phyloP scores from a whole-genome alignment of 2,797 vertebrate species.

The Xenentodon cancila region DNA sequence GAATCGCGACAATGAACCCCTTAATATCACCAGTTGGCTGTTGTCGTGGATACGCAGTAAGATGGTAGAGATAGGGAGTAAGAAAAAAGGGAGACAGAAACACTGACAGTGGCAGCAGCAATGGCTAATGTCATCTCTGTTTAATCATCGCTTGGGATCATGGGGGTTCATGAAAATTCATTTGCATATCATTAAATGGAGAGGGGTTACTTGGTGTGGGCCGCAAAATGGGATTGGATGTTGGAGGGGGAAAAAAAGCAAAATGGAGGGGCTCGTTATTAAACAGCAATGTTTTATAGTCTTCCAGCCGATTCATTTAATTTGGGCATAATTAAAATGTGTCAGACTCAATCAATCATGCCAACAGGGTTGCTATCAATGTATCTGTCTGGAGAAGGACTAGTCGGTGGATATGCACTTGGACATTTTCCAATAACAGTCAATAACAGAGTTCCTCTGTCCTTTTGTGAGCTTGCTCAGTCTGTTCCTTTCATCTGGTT shows the following conservation, averaged over 20 bases:
- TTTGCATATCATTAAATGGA: constrained; percentile 84
- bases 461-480: constrained; percentile 59
- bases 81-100: constrained; percentile 73
- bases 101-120: constrained; percentile 73
- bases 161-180: constrained; percentile 83
- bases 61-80: constrained; percentile 67
- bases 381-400: constrained; percentile 74
- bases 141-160: constrained; percentile 83
- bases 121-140: constrained; percentile 83
- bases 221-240: constrained; percentile 80
- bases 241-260: constrained; percentile 59
- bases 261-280: constrained; percentile 78
- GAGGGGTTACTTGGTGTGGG: constrained; percentile 80
- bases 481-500: constrained; percentile 41
- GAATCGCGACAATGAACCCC: constrained; percentile 67
- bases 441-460: constrained; percentile 53
- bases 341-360: constrained; percentile 83
- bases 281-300: constrained; percentile 84
- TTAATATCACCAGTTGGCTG: constrained; percentile 73
- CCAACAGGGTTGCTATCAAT: constrained; percentile 76
- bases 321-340: constrained; percentile 83
- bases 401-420: constrained; percentile 69
- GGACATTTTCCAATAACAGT: constrained; percentile 74
- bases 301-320: constrained; percentile 82
- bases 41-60: constrained; percentile 71